Base-by-base conservation (phyloP, 2,797 vertebrate species). In the Synaphobranchus kaupii region DNA sequence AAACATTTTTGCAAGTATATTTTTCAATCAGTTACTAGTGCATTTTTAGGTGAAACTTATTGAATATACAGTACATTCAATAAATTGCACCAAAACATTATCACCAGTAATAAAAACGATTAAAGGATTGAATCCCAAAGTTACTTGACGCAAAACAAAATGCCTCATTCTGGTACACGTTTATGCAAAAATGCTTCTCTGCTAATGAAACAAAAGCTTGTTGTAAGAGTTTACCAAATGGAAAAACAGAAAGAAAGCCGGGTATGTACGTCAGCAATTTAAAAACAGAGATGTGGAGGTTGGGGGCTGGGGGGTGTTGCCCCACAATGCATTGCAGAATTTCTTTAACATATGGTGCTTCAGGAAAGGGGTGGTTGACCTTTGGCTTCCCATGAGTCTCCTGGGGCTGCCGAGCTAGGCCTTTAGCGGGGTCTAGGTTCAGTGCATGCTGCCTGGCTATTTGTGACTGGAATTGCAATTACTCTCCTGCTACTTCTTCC, bases 351-450 rank as follows among this genome's bases (percentile, higher is more conserved):
- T 96, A 95, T 97, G 96, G 95, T 94, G 94, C 94, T 91, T 95
- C 96, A 97, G 96, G 96, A 97, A 97, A 96, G 95, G 92, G 95
- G 92, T 95, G 95, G 94, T 96, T 96, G 96, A 97, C 96, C 96
- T 95, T 85, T 96, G 95, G 89, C 95, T 95, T 94, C 92, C 92
- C 92, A 94, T 89, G 94, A 95, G 95, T 94, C 96, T 94, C 96
- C 85, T 93, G 96, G 95, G 96, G 92, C 90, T 85, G 93, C 92
- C 92, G 89, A 89, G 93, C 92, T 92, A 90, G 89, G 92, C 94
- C 93, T 94, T 93, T 94, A 91, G 88, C 93, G 93, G 94, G 93
- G 94, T 94, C 93, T 88, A 89, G 95, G 93, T 95, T 95, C 94
- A 94, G 92, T 90, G 93, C 93, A 92, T 90, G 85, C 88, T 90